A percentile compares a stretch with the other conserved stretches of the same genome.
Evolutionary conservation across 2,113 vertebrate species (phyloP).

Genomic region (Ivindomyrus marchei): DNA sequence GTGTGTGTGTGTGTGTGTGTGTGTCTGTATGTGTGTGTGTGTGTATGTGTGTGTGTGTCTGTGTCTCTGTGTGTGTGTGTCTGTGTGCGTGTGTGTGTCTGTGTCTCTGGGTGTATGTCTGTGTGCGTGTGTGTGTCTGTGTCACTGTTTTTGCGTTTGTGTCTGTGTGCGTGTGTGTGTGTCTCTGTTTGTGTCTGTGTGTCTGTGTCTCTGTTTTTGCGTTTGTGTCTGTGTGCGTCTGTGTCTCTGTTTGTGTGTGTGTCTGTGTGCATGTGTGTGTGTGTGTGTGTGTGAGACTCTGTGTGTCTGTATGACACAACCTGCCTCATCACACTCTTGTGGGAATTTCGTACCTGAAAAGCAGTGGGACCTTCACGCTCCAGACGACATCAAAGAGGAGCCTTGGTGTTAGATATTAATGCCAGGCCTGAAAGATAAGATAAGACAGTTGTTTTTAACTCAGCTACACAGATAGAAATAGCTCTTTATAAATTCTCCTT

Average conservation of each 20-base stretch:
- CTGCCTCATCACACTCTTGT: not conserved
- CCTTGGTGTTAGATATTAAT: conserved; percentile 12
- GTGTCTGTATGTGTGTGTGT: no score
- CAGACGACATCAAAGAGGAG: not conserved
- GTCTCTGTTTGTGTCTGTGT: not conserved
- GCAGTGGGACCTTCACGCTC: not conserved
- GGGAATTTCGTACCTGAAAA: not conserved
- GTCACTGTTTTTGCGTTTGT: not conserved
- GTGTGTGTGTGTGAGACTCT: not conserved
- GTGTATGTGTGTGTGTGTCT: no score
- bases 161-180: not conserved
- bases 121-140: no score
- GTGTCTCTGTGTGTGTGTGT: no score
- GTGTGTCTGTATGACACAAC: not conserved
- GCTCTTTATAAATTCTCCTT: not conserved
- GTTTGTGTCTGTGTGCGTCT: not conserved
- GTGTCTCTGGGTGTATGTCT: no score
- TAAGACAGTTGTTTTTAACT: not conserved
- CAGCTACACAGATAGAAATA: not conserved
- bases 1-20: no score
- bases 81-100: no score
- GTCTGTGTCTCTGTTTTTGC: not conserved
- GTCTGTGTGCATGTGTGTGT: not conserved
- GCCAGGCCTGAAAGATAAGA: conserved; percentile 9
- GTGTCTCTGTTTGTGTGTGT: not conserved